Conservation (phyloP, 2,797 vertebrate genomes). For the Buceros bicornis region DNA sequence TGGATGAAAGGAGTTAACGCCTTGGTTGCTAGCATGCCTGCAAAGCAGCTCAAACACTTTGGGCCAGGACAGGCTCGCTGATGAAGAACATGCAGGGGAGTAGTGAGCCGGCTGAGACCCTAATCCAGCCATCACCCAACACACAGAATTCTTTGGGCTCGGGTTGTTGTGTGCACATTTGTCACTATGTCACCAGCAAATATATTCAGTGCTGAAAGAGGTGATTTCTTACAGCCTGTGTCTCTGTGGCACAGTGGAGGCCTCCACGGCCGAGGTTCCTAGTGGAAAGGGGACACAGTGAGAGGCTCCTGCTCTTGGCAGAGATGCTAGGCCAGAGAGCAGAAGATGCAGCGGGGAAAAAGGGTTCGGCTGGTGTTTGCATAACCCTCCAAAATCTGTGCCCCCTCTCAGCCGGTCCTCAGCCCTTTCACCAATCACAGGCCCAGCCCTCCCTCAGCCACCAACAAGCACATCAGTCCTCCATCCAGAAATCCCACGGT, state of each 20-base stretch:
- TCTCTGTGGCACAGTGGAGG: fast-evolving
- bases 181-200: neutral
- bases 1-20: neutral
- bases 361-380: neutral
- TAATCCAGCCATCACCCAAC: neutral
- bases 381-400: neutral
- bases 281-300: neutral
- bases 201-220: neutral
- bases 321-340: neutral
- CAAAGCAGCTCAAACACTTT: fast-evolving
- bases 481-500: neutral
- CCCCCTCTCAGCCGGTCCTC: neutral
- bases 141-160: fast-evolving
- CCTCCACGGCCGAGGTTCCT: neutral
- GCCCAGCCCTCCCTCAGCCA: neutral
- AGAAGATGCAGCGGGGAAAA: neutral
- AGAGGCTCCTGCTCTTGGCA: neutral
- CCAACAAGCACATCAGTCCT: neutral
- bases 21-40: neutral
- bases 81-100: neutral
- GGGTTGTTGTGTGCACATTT: neutral
- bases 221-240: neutral
- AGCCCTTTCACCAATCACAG: neutral
- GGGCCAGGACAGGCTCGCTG: fast-evolving
- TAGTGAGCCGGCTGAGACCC: fast-evolving